Evolutionary conservation across 2,797 vertebrate genomes (phyloP), one percentile per base, ranked within the genome.

Genomic region (Scolopax rusticola): DNA sequence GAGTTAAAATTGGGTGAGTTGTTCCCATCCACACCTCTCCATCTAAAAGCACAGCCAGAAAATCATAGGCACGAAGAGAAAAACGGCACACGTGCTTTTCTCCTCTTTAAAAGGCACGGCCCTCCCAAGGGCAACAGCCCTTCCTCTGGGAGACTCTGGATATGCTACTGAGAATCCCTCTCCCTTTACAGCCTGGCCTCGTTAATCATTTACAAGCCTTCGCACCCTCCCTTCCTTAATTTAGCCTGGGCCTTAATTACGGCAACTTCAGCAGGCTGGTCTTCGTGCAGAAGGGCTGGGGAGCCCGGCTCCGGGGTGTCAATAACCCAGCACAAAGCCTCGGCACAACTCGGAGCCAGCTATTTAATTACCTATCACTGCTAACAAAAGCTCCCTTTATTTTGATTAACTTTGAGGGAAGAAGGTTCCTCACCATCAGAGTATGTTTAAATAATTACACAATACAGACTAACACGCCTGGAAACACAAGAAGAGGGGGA

Each of bases 341-440:
- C 84, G 11, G 74, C 70, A 9, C 61, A 50, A 85, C 15, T 43
- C 74, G 27, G 30, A 85, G 74, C 74, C 28, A 90, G 63, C 68
- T 77, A 64, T 95, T 97, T 98, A 95, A 98, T 97, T 97, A 97
- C 96, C 94, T 84, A 95, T 95, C 92, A 43, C 61, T 0, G 2
- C 77, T 93, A 91, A 97, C 95, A 96, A 97, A 97, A 95, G 92
- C 91, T 90, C 69, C 88, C 93, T 97, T 97, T 97, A 93, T 96
- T 97, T 94, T 97, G 95, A 97, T 97, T 97, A 97, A 97, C 91
- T 96, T 91, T 82, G 89, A 89, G 70, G 85, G 75, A 96, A 86
- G n/a, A 41, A 91, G 92, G 86, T 85, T 94, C 82, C 74, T 90
- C 47, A 71, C 81, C 59, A 68, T 38, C 82, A 50, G 91, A 96